Evolutionary conservation across 2,888 invertebrate genomes (phyloP), one percentile per base, ranked within the genome.

Genomic region (Drosophila macrospina): DNA sequence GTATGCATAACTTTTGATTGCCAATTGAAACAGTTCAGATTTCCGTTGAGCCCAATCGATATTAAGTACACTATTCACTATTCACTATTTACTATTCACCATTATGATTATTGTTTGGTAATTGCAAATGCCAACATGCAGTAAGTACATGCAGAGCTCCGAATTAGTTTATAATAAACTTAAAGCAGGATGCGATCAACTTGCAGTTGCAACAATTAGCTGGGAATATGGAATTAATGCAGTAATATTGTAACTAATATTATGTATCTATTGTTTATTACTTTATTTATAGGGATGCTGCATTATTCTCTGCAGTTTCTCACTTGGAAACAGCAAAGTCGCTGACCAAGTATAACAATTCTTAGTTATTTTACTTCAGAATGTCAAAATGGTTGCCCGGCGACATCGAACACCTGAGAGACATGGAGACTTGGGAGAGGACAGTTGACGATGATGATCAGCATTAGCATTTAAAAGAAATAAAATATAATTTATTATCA

Each of bases 401-500:
- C 26, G 4, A 32, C n/a, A 1, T 2, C 4, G 20, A 15, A 39
- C 67, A 57, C 48, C 37, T 64, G 7, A 30, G 16, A 47, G 41
- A 32, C 28, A 37, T 16, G 47, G 20, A 20, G 20, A 20, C 20
- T 2, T 20, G 20, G 20, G 15, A 34, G 57, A 26, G 30, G 13
- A 44, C n/a, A 32, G 36, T 13, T 45, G 57, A 16, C 24, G 37
- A 30, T 62, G 37, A 69, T 75, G 57, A 28, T 64, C 48, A 51
- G 51, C 78, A 86, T 86, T 86, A 86, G 85, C 86, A 86, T 86
- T 72, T 70, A 81, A 86, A 86, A 86, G 85, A 86, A 86, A 86
- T 86, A 86, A 85, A 86, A 86, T 83, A 86, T 86, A 86, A 86
- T 86, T 86, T 86, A 86, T 86, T 85, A 86, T 85, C 85, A 63